These are phyloP conservation scores for Shargacucullia verbasci DNA, from an alignment of 2,888 invertebrate species.

Conservation along the genomic window DNA sequence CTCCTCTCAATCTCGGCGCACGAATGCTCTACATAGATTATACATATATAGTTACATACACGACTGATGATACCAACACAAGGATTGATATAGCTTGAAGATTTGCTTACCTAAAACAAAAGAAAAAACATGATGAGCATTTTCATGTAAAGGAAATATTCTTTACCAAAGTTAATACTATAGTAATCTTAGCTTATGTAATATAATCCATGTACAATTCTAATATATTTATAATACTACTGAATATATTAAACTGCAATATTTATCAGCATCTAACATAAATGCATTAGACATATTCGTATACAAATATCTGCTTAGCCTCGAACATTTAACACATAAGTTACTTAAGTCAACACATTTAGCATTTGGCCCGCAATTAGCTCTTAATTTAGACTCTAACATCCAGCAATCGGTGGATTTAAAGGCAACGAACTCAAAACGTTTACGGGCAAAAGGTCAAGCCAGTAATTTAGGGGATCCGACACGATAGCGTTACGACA, in stretches of 20 bases:
- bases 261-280: conserved; percentile 25
- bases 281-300: conserved; percentile 20
- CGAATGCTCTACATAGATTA: too few species aligned
- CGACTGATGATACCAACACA: not conserved
- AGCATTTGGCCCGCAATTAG: conserved; percentile 46
- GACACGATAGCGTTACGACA: conserved; percentile 68
- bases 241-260: conserved; percentile 1
- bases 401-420: conserved; percentile 61
- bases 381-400: conserved; percentile 56
- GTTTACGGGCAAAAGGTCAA: conserved; percentile 72
- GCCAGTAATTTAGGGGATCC: conserved; percentile 74
- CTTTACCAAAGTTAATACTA: too few species aligned
- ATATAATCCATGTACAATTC: too few species aligned
- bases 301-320: conserved; percentile 27
- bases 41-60: conserved; percentile 26
- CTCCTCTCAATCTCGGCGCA: too few species aligned
- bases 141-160: not conserved
- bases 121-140: conserved; percentile 14
- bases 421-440: conserved; percentile 61
- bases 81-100: not conserved
- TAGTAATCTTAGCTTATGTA: too few species aligned
- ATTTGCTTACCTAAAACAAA: conserved; percentile 35
- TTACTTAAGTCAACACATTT: conserved; percentile 41
- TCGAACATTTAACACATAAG: conserved; percentile 17
- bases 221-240: not conserved